Percentiles rank a stretch among this genome's conserved stretches.
Evolutionary conservation across 1,140 invertebrate genomes (phyloP).

Genomic region (Mya arenaria): DNA sequence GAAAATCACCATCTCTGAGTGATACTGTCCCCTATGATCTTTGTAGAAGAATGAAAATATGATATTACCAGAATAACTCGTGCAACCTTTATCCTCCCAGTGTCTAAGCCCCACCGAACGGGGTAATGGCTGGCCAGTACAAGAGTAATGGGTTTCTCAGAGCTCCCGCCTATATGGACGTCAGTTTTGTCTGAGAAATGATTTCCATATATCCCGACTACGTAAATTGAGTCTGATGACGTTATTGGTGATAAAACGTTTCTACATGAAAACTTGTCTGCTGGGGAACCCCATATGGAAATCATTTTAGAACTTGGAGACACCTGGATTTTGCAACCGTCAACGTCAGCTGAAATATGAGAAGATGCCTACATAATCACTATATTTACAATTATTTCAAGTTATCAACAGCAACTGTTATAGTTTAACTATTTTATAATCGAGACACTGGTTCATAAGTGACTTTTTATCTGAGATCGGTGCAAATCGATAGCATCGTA

Average conservation of each 20-base stretch:
- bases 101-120: constrained; percentile 9
- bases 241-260: neutral
- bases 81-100: neutral
- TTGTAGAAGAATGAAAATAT: neutral
- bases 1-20: neutral
- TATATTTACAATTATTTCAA: neutral
- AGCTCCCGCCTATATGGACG: neutral
- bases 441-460: neutral
- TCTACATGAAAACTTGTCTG: neutral
- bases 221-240: neutral
- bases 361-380: neutral
- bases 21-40: no score
- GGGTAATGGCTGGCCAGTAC: constrained; percentile 44
- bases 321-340: constrained; percentile 10
- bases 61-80: constrained; percentile 33
- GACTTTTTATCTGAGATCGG: no score
- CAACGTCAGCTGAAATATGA: constrained; percentile 13
- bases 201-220: constrained; percentile 42
- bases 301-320: neutral
- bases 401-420: neutral
- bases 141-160: neutral
- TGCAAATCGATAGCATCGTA: no score
- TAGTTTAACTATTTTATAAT: neutral
- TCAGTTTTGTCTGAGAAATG: constrained; percentile 15
- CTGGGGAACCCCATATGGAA: constrained; percentile 1